Conservation (phyloP, 2,888 invertebrate genomes). For the Pinctada fucata region DNA sequence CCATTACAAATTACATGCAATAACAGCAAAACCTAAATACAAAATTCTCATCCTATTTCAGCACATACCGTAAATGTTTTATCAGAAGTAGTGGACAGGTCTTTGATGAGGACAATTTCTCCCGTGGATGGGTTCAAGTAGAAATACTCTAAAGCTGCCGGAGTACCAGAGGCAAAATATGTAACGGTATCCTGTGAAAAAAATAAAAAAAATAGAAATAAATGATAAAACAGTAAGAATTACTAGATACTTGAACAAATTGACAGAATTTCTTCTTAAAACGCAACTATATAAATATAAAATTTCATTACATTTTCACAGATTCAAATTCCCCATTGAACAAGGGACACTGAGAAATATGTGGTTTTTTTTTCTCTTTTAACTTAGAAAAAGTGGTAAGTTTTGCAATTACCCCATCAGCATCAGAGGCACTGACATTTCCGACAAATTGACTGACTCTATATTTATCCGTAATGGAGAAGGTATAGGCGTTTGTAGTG, state of each 20-base stretch:
- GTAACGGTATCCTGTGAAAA: constrained; percentile 59
- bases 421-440: constrained; percentile 56
- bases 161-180: constrained; percentile 54
- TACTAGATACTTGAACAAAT: neutral
- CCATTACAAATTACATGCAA: no score
- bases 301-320: no score
- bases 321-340: no score
- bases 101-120: constrained; percentile 48
- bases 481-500: constrained; percentile 44
- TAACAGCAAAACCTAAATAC: no score
- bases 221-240: neutral
- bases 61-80: constrained; percentile 26
- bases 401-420: constrained; percentile 52
- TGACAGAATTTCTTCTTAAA: no score
- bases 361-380: no score
- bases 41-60: no score
- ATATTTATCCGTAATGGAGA: constrained; percentile 53
- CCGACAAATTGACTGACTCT: constrained; percentile 49
- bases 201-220: neutral
- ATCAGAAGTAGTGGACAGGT: constrained; percentile 10
- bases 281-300: no score
- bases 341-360: no score
- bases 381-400: no score
- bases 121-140: constrained; percentile 57
- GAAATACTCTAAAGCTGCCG: constrained; percentile 62